Evolutionary conservation across 1,140 invertebrate species (phyloP).

Genomic region (Drosophila nannoptera): DNA sequence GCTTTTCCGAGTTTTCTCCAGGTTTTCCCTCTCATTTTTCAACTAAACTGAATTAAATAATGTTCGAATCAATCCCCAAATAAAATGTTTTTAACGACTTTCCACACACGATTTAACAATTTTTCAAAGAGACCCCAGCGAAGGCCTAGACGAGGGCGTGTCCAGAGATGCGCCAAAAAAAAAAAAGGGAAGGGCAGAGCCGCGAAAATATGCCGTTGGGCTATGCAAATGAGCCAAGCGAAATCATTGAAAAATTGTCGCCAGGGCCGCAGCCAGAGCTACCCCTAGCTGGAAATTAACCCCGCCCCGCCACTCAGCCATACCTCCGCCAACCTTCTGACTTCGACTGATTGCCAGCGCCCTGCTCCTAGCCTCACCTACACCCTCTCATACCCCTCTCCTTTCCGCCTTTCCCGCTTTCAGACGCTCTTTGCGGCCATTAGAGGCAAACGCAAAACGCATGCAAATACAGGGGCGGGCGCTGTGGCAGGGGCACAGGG

Average conservation of each 20-base stretch:
- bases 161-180: not conserved
- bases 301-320: not conserved
- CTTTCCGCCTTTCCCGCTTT: constrained; percentile 12
- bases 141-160: not conserved
- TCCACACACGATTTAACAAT: constrained; percentile 59
- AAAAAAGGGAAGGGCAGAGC: not conserved
- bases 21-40: constrained; percentile 24
- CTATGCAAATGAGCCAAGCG: constrained; percentile 76
- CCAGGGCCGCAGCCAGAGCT: constrained; percentile 25
- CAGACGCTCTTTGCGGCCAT: constrained; percentile 49
- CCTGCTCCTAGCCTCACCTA: too few species aligned
- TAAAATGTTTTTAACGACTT: constrained; percentile 20
- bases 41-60: constrained; percentile 58
- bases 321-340: not conserved
- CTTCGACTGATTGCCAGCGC: too few species aligned
- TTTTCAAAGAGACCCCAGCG: constrained; percentile 46
- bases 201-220: constrained; percentile 55
- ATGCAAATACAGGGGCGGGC: constrained; percentile 59
- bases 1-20: too few species aligned
- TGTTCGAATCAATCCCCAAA: not conserved
- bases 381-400: not conserved
- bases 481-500: constrained; percentile 9
- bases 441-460: constrained; percentile 74
- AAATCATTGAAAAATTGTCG: constrained; percentile 79
- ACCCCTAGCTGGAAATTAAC: constrained; percentile 43